Percentiles rank a stretch among this genome's conserved stretches.
Conservation (phyloP, 1,140 invertebrate species). For the Coenobita brevimanus region DNA sequence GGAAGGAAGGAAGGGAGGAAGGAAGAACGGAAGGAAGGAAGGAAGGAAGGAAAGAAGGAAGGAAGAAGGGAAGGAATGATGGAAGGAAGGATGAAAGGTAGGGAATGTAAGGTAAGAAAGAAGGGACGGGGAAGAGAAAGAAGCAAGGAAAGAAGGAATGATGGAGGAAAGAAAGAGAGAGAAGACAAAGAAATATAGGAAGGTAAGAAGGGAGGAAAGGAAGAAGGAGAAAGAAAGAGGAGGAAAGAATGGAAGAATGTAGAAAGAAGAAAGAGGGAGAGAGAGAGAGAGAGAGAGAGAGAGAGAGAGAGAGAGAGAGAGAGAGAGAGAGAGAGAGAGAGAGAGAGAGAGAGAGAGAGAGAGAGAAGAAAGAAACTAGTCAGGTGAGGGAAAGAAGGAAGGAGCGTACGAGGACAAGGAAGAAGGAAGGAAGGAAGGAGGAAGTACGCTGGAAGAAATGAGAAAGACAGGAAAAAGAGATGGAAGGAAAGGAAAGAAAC, state of each 20-base stretch:
- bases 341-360: neutral
- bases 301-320: slow-evolving; percentile 12
- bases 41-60: neutral
- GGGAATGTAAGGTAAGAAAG: neutral
- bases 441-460: no score
- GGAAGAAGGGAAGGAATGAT: neutral
- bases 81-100: neutral
- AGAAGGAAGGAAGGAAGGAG: no score
- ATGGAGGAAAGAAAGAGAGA: neutral
- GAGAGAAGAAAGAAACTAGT: neutral
- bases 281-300: slow-evolving; percentile 12
- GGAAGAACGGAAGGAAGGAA: neutral
- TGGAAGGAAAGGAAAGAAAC: no score
- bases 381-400: neutral
- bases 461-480: no score
- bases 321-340: slow-evolving; percentile 19
- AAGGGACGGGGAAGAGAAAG: neutral
- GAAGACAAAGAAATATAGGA: neutral
- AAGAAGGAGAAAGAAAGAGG: neutral
- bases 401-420: no score
- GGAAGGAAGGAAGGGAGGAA: neutral
- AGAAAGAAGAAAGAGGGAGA: slow-evolving; percentile 19
- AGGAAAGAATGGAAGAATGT: neutral
- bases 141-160: neutral
- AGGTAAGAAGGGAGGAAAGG: slow-evolving; percentile 2